Base-by-base conservation (phyloP, 2,797 vertebrate genomes). In the Carapus acus region DNA sequence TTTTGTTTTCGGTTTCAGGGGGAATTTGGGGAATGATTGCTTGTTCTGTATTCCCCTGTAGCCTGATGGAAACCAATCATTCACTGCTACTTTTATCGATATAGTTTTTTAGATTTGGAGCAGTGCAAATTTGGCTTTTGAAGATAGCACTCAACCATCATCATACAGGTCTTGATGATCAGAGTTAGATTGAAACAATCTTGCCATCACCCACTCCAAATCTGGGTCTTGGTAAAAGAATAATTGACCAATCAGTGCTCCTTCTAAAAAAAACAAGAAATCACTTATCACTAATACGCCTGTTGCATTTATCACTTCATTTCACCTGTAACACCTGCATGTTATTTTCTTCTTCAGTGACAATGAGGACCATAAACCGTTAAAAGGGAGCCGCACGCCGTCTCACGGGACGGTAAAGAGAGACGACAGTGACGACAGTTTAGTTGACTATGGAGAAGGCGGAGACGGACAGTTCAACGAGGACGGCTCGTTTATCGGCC, bases 401-500 rank as follows among this genome's bases (percentile, higher is more conserved):
- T 97, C 96, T 79, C 93, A 92, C 74, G 93, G 93, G 77, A 98
- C 94, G 78, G 93, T 98, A 88, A 95, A 94, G 90, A 91, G 95
- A 69, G 95, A 92, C 74, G 91, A 93, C 74, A 98, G 96, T 72
- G 96, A 98, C 64, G 95, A 96, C 85, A 98, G 96, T 89, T 92
- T 99, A 88, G 96, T 98, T 87, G 94, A 99, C 90, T 98, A 98
- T 88, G 94, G 93, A 63, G 96, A 97, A 84, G 95, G 93, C 53
- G 96, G 94, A 74, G 96, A 98, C 38, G 93, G 93, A 65, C 94
- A 98, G 80, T 98, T 98, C 90, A 98, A 98, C 81, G 94, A 98
- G 83, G 95, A 99, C 62, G 96, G 96, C 73, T 98, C 96, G 31
- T 99, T 99, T 88, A 99, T 99, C 70, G 96, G 96, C 79, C 94